Evolutionary conservation across 2,113 vertebrate species (phyloP).

Genomic region (Paracanthobrama guichenoti): DNA sequence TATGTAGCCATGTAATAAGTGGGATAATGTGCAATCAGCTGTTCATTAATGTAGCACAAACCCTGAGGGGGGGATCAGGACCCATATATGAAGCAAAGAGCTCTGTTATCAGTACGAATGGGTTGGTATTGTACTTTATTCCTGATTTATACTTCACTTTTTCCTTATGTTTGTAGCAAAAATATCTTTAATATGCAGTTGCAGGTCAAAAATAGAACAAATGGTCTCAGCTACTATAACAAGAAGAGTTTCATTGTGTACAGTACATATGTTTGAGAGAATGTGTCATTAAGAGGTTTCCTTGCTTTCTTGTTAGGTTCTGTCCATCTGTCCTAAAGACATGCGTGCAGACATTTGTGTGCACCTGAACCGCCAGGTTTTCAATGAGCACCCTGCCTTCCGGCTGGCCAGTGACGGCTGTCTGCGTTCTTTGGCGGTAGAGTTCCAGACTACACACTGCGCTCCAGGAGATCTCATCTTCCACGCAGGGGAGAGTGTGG

Average conservation of each 20-base stretch:
- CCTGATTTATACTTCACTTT: no score
- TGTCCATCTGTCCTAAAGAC: slow-evolving; percentile 98
- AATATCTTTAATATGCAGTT: neutral
- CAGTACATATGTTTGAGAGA: neutral
- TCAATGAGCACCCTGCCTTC: slow-evolving; percentile 97
- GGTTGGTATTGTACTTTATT: no score
- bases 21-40: no score
- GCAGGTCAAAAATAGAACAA: neutral
- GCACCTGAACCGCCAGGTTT: slow-evolving; percentile 95
- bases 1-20: no score
- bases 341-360: slow-evolving; percentile 99
- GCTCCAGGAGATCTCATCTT: slow-evolving; percentile 98
- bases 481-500: slow-evolving; percentile 95
- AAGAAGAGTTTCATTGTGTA: neutral
- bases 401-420: slow-evolving; percentile 96
- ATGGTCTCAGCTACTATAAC: neutral
- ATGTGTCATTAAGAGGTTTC: slow-evolving; percentile 13
- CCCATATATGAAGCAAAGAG: no score
- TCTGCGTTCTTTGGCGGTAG: slow-evolving; percentile 91
- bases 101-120: no score
- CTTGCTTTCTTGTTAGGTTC: slow-evolving; percentile 77
- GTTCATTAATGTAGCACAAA: no score
- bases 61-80: no score
- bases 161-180: neutral
- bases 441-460: slow-evolving; percentile 97